Base-by-base conservation (phyloP, 2,888 invertebrate species). In the Acrocyrtus sp. region DNA sequence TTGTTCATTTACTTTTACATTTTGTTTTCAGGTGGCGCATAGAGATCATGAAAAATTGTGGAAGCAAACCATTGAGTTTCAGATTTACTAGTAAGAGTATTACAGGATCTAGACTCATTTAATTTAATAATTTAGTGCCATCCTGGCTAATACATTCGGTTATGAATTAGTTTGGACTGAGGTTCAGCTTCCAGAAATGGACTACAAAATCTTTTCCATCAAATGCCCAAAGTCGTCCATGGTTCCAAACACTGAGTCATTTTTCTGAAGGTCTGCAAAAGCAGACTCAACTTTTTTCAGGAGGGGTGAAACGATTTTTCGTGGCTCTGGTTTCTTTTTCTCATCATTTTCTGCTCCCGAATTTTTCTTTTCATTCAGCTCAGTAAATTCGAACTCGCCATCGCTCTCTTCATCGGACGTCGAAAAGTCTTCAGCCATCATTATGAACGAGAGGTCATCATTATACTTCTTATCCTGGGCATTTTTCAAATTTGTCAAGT, bases 151-250 rank as follows among this genome's bases (percentile, higher is more conserved):
- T n/a, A n/a, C n/a, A n/a, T n/a, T n/a, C n/a, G n/a, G n/a, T n/a
- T n/a, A n/a, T n/a, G n/a, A n/a, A n/a, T n/a, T n/a, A n/a, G n/a
- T n/a, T n/a, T n/a, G n/a, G n/a, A n/a, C n/a, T n/a, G n/a, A n/a
- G n/a, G n/a, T n/a, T n/a, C n/a, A n/a, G n/a, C n/a, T n/a, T n/a
- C n/a, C n/a, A n/a, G n/a, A n/a, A n/a, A n/a, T n/a, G n/a, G n/a
- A 34, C 12, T 34, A 34, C 34, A 34, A 34, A 34, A 34, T 34
- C 5, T 12, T 5, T 34, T n/a, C 53, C 47, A 65, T 56, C 19
- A 65, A 48, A n/a, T 56, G 21, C 5, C 65, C 65, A 56, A 65
- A 65, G 21, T 65, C 65, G 29, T 65, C 65, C 27, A 45, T 6
- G 1, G 26, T 65, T 47, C 65, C 65, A 65, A 65, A 65, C 21